Conservation (phyloP, 2,888 invertebrate genomes). For the Coelinius sp. region DNA sequence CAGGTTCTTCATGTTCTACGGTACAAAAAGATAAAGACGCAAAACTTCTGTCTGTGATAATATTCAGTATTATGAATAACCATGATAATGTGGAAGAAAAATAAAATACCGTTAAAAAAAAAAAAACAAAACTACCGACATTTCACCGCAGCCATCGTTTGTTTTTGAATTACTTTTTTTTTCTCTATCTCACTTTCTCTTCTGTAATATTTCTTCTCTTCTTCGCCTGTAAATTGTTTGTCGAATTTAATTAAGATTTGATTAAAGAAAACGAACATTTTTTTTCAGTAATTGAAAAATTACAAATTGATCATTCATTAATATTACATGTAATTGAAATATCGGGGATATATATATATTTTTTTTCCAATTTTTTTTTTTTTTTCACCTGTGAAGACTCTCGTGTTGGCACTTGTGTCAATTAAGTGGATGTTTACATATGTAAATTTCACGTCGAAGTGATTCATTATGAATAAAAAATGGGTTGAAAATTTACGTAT, state of each 20-base stretch:
- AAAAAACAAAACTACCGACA: slow-evolving; percentile 53
- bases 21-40: slow-evolving; percentile 35
- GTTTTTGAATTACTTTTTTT: slow-evolving; percentile 51
- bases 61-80: slow-evolving; percentile 54
- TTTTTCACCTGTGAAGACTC: not conserved
- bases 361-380: slow-evolving; percentile 6
- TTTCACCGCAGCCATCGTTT: slow-evolving; percentile 53
- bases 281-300: not conserved
- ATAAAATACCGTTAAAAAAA: slow-evolving; percentile 57
- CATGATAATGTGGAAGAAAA: slow-evolving; percentile 48
- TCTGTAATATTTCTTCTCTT: slow-evolving; percentile 31
- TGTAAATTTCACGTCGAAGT: slow-evolving; percentile 3
- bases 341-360: too few species aligned
- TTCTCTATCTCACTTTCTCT: slow-evolving; percentile 28
- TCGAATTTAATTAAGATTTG: not conserved
- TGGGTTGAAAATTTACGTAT: not conserved
- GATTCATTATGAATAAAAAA: not conserved
- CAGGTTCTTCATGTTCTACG: slow-evolving; percentile 38
- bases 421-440: slow-evolving; percentile 9
- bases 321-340: not conserved
- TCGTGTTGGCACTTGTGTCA: slow-evolving; percentile 23
- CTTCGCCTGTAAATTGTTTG: slow-evolving; percentile 3
- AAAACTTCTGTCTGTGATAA: slow-evolving; percentile 50
- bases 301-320: not conserved
- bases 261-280: not conserved